These are phyloP conservation scores for Allobates femoralis DNA, from an alignment of 2,797 vertebrate genomes.

Conservation along the genomic window DNA sequence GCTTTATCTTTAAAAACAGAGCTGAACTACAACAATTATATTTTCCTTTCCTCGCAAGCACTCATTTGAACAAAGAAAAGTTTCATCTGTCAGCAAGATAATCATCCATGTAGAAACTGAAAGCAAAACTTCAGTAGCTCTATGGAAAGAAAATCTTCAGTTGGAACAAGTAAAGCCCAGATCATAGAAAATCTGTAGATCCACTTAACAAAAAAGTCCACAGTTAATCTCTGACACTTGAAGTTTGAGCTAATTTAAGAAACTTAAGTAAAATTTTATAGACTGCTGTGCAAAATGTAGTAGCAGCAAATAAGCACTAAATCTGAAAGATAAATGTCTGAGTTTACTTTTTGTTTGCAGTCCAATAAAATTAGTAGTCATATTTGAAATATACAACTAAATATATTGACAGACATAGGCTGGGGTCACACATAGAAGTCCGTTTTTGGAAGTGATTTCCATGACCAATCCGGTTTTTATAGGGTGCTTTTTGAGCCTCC, in stretches of 20 bases:
- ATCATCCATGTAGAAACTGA: background rate
- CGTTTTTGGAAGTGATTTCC: no score
- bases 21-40: background rate
- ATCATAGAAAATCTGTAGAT: background rate
- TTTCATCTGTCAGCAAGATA: background rate
- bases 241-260: background rate
- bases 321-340: background rate
- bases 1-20: background rate
- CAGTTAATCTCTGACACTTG: constrained; percentile 7
- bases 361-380: background rate
- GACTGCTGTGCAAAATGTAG: background rate
- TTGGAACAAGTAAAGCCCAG: background rate
- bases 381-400: background rate
- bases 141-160: background rate
- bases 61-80: background rate
- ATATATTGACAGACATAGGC: background rate
- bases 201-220: constrained; percentile 15
- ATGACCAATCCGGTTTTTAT: no score
- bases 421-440: no score
- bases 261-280: background rate
- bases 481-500: no score
- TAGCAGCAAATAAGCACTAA: background rate
- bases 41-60: background rate
- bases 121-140: background rate
- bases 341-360: background rate